Percentiles rank a stretch among this genome's conserved stretches.
Conservation (phyloP, 2,888 invertebrate species). For the Andrena hattorfiana region DNA sequence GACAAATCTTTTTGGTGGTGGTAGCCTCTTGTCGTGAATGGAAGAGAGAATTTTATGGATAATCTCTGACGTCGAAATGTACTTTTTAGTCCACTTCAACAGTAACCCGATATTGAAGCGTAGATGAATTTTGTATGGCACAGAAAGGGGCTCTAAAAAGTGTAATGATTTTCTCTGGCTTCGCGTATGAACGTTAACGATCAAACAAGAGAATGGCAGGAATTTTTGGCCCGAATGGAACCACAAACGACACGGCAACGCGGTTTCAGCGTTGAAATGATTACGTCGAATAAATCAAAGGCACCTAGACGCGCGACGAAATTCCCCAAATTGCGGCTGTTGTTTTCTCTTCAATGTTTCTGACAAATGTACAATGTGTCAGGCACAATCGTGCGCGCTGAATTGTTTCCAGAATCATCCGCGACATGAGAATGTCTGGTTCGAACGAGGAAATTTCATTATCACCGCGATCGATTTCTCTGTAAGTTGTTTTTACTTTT, state of each 20-base stretch:
- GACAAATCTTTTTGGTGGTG: no score
- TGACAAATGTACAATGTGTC: conserved; percentile 9
- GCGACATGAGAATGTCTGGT: neutral
- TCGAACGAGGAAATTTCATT: no score
- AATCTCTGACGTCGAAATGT: no score
- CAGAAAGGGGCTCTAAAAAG: no score
- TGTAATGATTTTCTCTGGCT: neutral
- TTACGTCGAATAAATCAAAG: conserved; percentile 39
- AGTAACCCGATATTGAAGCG: no score
- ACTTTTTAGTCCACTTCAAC: no score
- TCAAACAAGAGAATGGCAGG: neutral
- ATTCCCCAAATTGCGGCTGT: neutral
- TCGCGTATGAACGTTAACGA: neutral
- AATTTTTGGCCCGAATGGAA: conserved; percentile 17
- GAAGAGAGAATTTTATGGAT: no score
- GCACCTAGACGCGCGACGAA: neutral
- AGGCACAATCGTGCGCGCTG: neutral
- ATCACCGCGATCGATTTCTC: no score
- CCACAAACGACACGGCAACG: conserved; percentile 19
- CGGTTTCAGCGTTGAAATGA: conserved; percentile 15
- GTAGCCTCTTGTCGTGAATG: no score
- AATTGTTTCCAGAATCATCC: neutral
- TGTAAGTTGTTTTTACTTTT: no score
- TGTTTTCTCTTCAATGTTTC: conserved; percentile 1
- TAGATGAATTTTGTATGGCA: no score